A percentile compares a stretch with the other conserved stretches of the same genome.
Conservation (phyloP, 2,797 vertebrate species). For the Gallirallus australis region DNA sequence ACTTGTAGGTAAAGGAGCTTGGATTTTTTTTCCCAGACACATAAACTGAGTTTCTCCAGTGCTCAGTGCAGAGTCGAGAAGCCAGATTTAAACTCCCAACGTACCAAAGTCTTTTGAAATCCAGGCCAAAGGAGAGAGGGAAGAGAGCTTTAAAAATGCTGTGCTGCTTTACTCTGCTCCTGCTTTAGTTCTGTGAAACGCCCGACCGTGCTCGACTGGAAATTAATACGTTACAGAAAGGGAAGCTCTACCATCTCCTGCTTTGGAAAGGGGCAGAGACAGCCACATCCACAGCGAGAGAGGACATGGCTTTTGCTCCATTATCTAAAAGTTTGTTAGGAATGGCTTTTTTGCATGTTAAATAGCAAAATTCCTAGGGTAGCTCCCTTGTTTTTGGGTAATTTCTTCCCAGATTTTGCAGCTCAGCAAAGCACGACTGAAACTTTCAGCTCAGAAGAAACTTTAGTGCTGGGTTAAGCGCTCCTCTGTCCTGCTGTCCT, state of each 20-base stretch:
- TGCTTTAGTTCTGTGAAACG: background rate
- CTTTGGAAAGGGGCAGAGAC: background rate
- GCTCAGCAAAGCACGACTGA: background rate
- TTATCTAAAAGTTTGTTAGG: background rate
- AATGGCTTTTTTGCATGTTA: background rate
- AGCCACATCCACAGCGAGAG: background rate
- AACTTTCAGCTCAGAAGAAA: background rate
- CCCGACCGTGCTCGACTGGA: background rate
- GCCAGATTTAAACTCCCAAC: background rate
- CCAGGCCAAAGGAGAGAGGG: background rate
- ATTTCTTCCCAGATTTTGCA: background rate
- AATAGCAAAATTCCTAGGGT: background rate
- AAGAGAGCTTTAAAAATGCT: background rate
- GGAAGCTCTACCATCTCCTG: background rate
- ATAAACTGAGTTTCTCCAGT: background rate
- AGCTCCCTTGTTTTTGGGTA: background rate
- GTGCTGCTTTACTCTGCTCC: background rate
- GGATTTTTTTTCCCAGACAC: background rate
- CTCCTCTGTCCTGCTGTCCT: background rate
- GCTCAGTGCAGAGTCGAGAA: rapidly evolving
- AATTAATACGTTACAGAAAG: background rate
- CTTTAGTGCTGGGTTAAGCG: background rate
- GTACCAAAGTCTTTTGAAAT: background rate
- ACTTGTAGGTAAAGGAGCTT: background rate
- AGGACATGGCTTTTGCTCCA: background rate